These are phyloP conservation scores for Silurus meridionalis DNA, from an alignment of 2,113 vertebrate genomes.

Conservation along the genomic window DNA sequence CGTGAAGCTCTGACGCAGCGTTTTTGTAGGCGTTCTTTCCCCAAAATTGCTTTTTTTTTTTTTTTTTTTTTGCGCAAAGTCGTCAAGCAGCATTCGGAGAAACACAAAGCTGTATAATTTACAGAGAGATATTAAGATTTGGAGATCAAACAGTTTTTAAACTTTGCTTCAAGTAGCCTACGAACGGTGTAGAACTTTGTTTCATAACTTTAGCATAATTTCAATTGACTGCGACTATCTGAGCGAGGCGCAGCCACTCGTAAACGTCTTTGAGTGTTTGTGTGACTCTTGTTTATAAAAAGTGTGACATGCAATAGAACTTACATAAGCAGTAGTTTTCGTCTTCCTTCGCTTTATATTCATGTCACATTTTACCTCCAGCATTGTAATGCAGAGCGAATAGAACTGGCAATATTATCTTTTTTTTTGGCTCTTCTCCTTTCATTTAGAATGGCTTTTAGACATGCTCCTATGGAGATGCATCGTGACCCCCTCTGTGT, in stretches of 20 bases:
- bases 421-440: constrained; percentile 25
- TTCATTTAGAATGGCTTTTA: constrained; percentile 42
- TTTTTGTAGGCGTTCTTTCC: background rate
- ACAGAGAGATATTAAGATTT: constrained; percentile 7
- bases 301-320: background rate
- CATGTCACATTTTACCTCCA: constrained; percentile 8
- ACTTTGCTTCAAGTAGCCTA: background rate
- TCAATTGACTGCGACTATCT: background rate
- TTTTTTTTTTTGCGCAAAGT: background rate
- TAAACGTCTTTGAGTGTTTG: background rate
- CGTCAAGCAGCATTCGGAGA: constrained; percentile 11
- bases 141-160: background rate
- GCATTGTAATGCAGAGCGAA: constrained; percentile 10
- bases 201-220: too few relatives aligned
- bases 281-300: background rate
- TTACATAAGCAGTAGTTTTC: background rate
- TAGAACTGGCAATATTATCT: background rate
- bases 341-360: constrained; percentile 10
- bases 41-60: too few relatives aligned
- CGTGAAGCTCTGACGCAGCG: constrained; percentile 4
- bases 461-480: constrained; percentile 37
- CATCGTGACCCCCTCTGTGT: background rate
- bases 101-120: constrained; percentile 40
- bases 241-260: background rate
- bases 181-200: background rate